Base-by-base conservation (phyloP, 2,888 invertebrate genomes). In the Lochmaea capreae region DNA sequence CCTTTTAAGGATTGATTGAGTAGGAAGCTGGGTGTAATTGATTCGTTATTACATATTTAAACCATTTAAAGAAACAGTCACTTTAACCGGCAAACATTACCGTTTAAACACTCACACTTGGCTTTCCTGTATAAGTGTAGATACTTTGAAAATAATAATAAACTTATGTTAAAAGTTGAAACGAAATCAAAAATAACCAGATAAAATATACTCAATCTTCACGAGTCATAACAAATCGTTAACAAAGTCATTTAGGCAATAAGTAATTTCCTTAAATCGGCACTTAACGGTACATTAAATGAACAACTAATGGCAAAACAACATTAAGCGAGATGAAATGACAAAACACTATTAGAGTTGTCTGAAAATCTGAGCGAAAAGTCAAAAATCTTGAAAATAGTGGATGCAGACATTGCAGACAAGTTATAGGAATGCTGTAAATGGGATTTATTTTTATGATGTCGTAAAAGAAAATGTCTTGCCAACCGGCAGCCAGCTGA, bases 401-500 rank as follows among this genome's bases (percentile, higher is more conserved):
- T 72, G 62, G 71, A 74, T 67, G 74, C 71, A 75, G 72, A 71
- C 67, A 61, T 71, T 61, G 68, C 43, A 73, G 73, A 72, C 73
- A 66, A 77, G 65, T 76, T 75, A 75, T 75, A 71, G 69, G 76
- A 74, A 75, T 75, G 73, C 77, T 65, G 70, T 72, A 68, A 72
- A 69, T 75, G 77, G 77, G 76, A 79, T 81, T 81, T 79, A 80
- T 80, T 81, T 54, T 81, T 78, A 81, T 78, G 80, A 59, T 74
- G 75, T 78, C 81, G 77, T 81, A 79, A 81, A 81, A 79, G 77
- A 75, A 75, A 80, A 81, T 80, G 81, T 79, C 80, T 77, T 79
- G 74, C 78, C 73, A 78, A 78, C 76, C 76, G 76, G 78, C 77
- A 78, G 74, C 77, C 78, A 78, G 77, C 80, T 79, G 78, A 81